Evolutionary conservation across 2,113 vertebrate genomes (phyloP).

Genomic region (Calyptomena viridis): DNA sequence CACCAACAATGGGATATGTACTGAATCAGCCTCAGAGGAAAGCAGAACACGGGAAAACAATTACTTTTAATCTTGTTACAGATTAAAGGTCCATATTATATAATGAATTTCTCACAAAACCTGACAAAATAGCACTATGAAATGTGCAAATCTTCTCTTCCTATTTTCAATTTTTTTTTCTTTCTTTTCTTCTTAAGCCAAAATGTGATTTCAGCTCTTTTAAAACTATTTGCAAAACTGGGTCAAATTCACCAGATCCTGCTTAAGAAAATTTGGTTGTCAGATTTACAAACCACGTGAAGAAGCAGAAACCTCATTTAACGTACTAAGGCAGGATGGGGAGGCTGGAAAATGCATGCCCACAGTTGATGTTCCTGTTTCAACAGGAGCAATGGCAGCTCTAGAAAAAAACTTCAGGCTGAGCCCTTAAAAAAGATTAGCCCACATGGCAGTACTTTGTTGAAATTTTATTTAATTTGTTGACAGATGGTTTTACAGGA

Average conservation of each 20-base stretch:
- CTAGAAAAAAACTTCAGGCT: background rate
- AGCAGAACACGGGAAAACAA: slow-evolving; percentile 30
- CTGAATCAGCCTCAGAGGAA: background rate
- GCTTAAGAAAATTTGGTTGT: background rate
- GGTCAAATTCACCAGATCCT: background rate
- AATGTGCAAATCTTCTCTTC: background rate
- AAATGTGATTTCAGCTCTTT: background rate
- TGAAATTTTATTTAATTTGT: background rate
- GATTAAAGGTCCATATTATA: background rate
- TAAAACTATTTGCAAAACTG: slow-evolving; percentile 24
- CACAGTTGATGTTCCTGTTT: background rate
- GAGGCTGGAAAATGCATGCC: background rate
- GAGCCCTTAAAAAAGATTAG: background rate
- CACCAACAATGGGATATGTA: slow-evolving; percentile 29
- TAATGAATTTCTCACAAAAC: background rate
- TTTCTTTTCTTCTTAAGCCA: slow-evolving; percentile 13
- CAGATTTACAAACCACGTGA: background rate
- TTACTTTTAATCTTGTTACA: slow-evolving; percentile 43
- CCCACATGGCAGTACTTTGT: background rate
- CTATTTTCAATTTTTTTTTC: background rate
- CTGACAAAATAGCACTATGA: background rate
- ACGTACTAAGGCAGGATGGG: background rate
- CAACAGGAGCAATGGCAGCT: background rate
- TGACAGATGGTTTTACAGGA: slow-evolving; percentile 44
- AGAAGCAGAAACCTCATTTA: background rate